Percentiles rank a stretch among this genome's conserved stretches.
Evolutionary conservation across 2,797 vertebrate species (phyloP).

Genomic region (Cheirogaleus major): DNA sequence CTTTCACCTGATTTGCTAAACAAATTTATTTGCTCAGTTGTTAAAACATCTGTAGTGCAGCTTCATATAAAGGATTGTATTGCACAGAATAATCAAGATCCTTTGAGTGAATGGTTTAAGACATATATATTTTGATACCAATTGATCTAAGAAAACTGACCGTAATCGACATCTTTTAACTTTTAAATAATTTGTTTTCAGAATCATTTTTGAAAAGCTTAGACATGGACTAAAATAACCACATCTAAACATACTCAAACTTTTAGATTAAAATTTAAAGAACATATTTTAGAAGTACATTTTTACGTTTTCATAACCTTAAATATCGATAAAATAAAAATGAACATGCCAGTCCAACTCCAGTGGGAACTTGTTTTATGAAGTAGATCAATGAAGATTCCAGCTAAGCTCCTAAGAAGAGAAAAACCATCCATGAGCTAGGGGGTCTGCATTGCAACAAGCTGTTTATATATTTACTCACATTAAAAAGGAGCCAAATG

Average conservation of each 20-base stretch:
- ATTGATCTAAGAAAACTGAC: background rate
- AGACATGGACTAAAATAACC: background rate
- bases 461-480: slow-evolving; percentile 53
- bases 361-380: slow-evolving; percentile 27
- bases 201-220: slow-evolving; percentile 40
- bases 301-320: slow-evolving; percentile 52
- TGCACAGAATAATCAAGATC: background rate
- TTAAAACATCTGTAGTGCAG: background rate
- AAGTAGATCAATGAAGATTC: slow-evolving; percentile 50
- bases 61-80: background rate
- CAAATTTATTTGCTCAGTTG: background rate
- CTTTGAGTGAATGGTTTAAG: background rate
- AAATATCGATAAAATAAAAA: slow-evolving; percentile 73
- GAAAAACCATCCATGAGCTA: background rate
- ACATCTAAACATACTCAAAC: background rate
- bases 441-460: slow-evolving; percentile 15
- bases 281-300: slow-evolving; percentile 57
- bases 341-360: background rate
- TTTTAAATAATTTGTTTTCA: slow-evolving; percentile 37
- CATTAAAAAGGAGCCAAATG: background rate
- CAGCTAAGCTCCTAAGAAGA: slow-evolving; percentile 27
- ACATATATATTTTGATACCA: background rate
- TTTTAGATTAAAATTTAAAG: slow-evolving; percentile 68
- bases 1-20: background rate
- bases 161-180: background rate